These are phyloP conservation scores for Lasioglossum albipes DNA, from an alignment of 1,140 invertebrate species.

Conservation along the genomic window DNA sequence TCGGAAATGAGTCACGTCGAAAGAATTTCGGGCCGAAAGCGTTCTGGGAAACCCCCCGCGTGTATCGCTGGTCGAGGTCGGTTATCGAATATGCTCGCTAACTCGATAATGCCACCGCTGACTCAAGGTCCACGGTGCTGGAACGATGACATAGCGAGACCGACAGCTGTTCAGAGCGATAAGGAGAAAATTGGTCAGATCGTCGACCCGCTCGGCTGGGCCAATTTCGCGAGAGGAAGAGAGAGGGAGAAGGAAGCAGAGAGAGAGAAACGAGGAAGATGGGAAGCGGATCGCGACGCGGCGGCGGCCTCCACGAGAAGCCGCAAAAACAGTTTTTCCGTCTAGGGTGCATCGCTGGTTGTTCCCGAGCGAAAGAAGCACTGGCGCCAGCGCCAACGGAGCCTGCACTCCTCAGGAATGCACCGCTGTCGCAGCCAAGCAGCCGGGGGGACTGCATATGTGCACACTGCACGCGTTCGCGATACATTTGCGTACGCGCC, in stretches of 20 bases:
- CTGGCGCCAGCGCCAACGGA: constrained; percentile 62
- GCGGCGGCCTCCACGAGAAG: constrained; percentile 36
- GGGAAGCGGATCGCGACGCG: neutral
- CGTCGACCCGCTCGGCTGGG: neutral
- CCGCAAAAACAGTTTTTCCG: constrained; percentile 57
- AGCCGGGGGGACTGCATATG: constrained; percentile 33
- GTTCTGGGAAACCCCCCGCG: neutral
- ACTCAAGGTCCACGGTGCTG: constrained; percentile 26
- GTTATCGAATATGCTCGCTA: constrained; percentile 16
- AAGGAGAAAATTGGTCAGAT: neutral
- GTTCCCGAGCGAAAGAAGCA: constrained; percentile 21
- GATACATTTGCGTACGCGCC: constrained; percentile 36
- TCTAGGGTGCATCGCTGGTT: constrained; percentile 3
- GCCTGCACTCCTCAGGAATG: constrained; percentile 58
- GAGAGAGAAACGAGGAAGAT: neutral
- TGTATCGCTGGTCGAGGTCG: neutral
- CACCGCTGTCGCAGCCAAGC: constrained; percentile 44
- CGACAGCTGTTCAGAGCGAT: constrained; percentile 16
- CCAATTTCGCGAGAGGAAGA: constrained; percentile 14
- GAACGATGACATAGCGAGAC: neutral
- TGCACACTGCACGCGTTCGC: constrained; percentile 33
- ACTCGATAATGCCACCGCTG: constrained; percentile 21
- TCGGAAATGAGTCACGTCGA: no score
- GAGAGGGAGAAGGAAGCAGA: neutral
- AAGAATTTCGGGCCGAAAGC: no score